phyloP scores from a whole-genome alignment of 2,113 vertebrate genomes.

The Callionymus lyra region DNA sequence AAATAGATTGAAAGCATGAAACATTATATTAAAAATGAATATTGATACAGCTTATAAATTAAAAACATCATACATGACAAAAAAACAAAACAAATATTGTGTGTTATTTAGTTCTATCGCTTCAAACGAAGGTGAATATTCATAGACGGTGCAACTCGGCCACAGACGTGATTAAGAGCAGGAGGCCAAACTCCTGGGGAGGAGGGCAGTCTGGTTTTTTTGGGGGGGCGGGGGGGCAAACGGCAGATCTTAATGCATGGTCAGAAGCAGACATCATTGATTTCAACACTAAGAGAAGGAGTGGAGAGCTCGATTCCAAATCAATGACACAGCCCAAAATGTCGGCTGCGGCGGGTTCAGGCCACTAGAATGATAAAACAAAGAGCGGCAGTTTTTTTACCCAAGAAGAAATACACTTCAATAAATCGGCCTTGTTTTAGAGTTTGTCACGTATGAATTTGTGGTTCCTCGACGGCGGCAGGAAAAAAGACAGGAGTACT shows the following conservation, averaged over 20 bases:
- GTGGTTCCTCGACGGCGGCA: slow-evolving; percentile 6
- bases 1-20: too few species aligned
- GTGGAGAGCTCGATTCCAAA: slow-evolving; percentile 57
- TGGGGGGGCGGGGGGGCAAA: not conserved
- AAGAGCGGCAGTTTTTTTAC: slow-evolving; percentile 13
- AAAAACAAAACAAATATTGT: slow-evolving; percentile 15
- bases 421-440: slow-evolving; percentile 12
- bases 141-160: slow-evolving; percentile 21
- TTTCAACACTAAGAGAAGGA: slow-evolving; percentile 65
- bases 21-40: too few species aligned
- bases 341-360: slow-evolving; percentile 46
- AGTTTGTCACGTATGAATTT: slow-evolving; percentile 20
- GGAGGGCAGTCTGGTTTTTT: slow-evolving; percentile 6
- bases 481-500: slow-evolving; percentile 15
- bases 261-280: slow-evolving; percentile 63
- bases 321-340: slow-evolving; percentile 67
- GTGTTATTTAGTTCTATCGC: not conserved
- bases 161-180: slow-evolving; percentile 34
- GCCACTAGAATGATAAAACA: slow-evolving; percentile 29
- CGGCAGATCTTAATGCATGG: slow-evolving; percentile 55
- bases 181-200: slow-evolving; percentile 33
- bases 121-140: slow-evolving; percentile 24
- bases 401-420: slow-evolving; percentile 7
- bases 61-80: too few species aligned
- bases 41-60: too few species aligned